Evolutionary conservation across 2,797 vertebrate genomes (phyloP).

Genomic region (Silurus lanzhouensis): DNA sequence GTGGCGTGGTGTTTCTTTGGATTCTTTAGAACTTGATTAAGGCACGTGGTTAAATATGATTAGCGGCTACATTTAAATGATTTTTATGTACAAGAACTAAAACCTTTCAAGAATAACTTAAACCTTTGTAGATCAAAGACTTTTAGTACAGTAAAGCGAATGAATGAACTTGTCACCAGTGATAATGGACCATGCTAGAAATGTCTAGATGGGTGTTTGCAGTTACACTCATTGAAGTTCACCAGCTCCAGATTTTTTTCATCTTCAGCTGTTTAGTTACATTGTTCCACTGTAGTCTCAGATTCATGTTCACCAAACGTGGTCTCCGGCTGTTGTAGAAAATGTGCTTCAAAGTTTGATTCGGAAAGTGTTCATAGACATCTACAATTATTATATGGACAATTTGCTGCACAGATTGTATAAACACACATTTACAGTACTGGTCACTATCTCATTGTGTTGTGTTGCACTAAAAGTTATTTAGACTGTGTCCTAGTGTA

Average conservation of each 20-base stretch:
- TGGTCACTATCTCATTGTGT: no score
- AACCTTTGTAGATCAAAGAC: neutral
- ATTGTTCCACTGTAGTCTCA: neutral
- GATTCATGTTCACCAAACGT: neutral
- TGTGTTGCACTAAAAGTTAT: no score
- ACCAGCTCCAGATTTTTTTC: neutral
- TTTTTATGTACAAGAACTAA: neutral
- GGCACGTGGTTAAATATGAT: neutral
- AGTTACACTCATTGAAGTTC: neutral
- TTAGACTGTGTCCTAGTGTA: no score
- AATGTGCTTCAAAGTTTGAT: neutral
- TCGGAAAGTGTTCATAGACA: neutral
- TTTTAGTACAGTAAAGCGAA: neutral
- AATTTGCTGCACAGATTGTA: no score
- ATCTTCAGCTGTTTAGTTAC: neutral
- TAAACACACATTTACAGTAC: no score
- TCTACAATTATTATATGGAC: no score
- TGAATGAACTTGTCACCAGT: neutral
- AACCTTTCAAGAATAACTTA: neutral
- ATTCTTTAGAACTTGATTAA: neutral
- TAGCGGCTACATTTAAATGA: neutral
- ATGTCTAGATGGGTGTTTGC: neutral
- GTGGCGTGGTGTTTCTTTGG: neutral
- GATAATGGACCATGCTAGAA: neutral
- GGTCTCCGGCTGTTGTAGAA: neutral